Percentiles rank a stretch among this genome's conserved stretches.
These are phyloP conservation scores for Nestor notabilis DNA, from an alignment of 2,113 vertebrate genomes.

Conservation along the genomic window DNA sequence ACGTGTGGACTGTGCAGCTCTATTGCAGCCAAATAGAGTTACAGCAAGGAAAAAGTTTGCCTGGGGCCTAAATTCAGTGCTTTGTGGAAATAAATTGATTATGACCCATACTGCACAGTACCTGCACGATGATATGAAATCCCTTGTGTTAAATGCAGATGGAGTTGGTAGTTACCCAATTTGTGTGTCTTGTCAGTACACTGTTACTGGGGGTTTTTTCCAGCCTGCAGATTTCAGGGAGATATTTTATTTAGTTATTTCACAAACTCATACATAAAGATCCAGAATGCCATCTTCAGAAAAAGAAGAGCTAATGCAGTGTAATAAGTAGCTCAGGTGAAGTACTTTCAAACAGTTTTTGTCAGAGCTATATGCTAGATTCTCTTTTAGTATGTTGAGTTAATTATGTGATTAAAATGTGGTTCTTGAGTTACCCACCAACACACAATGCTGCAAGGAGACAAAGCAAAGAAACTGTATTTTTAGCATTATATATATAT, in stretches of 20 bases:
- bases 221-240: neutral
- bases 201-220: neutral
- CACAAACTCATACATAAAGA: neutral
- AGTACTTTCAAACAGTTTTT: neutral
- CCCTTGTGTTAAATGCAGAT: neutral
- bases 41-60: neutral
- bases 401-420: neutral
- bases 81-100: neutral
- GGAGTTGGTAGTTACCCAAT: neutral
- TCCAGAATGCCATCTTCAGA: neutral
- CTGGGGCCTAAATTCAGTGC: neutral
- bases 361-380: neutral
- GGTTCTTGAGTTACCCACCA: neutral
- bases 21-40: neutral
- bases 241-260: neutral
- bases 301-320: neutral
- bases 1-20: neutral
- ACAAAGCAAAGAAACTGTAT: neutral
- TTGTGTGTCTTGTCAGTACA: neutral
- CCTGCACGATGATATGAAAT: neutral
- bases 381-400: neutral
- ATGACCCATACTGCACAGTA: rapidly evolving
- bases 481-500: neutral
- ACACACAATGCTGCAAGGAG: neutral
- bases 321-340: neutral